Percentiles rank a stretch among this genome's conserved stretches.
Evolutionary conservation across 2,888 invertebrate species (phyloP).

Genomic region (Eupeodes luniger): DNA sequence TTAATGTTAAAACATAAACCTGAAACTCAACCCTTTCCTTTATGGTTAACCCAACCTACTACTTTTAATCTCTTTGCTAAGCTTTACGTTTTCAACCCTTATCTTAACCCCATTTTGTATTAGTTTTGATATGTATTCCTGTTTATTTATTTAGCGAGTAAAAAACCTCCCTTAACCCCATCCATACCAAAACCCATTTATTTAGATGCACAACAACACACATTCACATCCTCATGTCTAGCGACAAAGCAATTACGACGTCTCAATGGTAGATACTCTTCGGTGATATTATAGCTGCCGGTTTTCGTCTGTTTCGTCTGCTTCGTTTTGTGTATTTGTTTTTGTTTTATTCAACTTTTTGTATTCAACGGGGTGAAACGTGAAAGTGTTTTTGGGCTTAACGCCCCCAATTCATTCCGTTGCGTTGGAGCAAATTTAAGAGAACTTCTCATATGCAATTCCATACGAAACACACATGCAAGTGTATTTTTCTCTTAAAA

Average conservation of each 20-base stretch:
- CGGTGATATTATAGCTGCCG: constrained; percentile 63
- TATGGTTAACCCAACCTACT: background rate
- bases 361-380: constrained; percentile 42
- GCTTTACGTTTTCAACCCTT: constrained; percentile 21
- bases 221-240: constrained; percentile 68
- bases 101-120: constrained; percentile 40
- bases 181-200: constrained; percentile 6
- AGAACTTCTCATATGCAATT: constrained; percentile 49
- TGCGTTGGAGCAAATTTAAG: constrained; percentile 4
- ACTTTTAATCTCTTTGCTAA: constrained; percentile 7
- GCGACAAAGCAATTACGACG: constrained; percentile 78
- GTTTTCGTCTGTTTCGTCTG: constrained; percentile 71
- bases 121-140: constrained; percentile 42
- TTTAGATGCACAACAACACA: constrained; percentile 52
- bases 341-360: constrained; percentile 35
- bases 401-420: constrained; percentile 62
- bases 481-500: constrained; percentile 55
- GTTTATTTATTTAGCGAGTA: constrained; percentile 34
- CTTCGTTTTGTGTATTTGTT: constrained; percentile 45
- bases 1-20: too few relatives aligned
- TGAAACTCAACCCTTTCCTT: background rate
- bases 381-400: constrained; percentile 53
- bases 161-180: constrained; percentile 40
- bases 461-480: constrained; percentile 54
- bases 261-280: constrained; percentile 78